A percentile compares a stretch with the other conserved stretches of the same genome.
phyloP scores from a whole-genome alignment of 2,888 invertebrate species.

The Hedychridium roseum region DNA sequence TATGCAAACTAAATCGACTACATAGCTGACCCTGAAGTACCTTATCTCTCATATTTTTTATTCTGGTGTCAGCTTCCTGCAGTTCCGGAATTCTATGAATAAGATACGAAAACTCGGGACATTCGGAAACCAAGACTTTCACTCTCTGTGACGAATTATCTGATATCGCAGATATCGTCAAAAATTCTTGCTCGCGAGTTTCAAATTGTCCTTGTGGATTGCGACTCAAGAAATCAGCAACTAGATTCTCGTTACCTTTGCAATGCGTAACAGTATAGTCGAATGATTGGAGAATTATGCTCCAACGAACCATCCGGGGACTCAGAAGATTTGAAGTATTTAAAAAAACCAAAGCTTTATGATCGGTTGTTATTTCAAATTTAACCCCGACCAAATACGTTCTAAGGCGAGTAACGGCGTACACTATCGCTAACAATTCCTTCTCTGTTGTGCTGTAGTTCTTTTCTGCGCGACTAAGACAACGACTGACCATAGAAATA shows the following conservation, averaged over 20 bases:
- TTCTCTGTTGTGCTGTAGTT: conserved; percentile 37
- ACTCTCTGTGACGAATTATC: background rate
- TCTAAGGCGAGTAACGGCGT: conserved; percentile 33
- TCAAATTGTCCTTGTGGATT: conserved; percentile 14
- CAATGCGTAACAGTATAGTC: conserved; percentile 30
- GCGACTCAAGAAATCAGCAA: conserved; percentile 37
- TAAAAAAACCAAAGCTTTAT: conserved; percentile 29
- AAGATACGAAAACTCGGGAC: background rate
- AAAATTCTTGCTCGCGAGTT: background rate
- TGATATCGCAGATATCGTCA: background rate
- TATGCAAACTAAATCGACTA: background rate
- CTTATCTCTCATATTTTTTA: background rate
- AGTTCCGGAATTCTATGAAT: background rate
- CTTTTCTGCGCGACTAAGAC: conserved; percentile 20
- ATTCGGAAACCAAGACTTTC: background rate
- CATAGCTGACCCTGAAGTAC: too few species aligned
- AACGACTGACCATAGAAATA: conserved; percentile 30
- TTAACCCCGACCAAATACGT: conserved; percentile 30
- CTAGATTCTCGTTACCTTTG: conserved; percentile 33
- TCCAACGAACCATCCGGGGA: conserved; percentile 36
- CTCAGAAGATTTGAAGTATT: conserved; percentile 29
- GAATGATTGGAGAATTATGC: conserved; percentile 33
- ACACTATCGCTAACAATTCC: conserved; percentile 35
- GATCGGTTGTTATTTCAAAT: conserved; percentile 26
- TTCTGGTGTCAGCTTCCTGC: conserved; percentile 1